These are phyloP conservation scores for Laupala kohalensis DNA, from an alignment of 1,140 invertebrate species.

Conservation along the genomic window DNA sequence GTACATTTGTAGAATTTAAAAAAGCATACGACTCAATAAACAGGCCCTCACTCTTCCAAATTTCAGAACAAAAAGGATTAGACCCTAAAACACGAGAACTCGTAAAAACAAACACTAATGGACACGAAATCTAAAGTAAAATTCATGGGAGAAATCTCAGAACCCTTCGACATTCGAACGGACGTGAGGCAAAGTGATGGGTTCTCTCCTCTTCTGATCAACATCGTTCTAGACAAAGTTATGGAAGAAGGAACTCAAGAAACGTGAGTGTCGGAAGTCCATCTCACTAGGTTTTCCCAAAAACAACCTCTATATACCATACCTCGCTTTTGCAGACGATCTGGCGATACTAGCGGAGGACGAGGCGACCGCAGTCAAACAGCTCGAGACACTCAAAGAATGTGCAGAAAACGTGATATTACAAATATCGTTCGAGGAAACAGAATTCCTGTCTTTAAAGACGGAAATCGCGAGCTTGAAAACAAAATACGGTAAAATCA, in stretches of 20 bases:
- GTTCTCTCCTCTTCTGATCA: background rate
- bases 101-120: constrained; percentile 1
- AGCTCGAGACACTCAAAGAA: constrained; percentile 10
- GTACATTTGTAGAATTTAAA: constrained; percentile 3
- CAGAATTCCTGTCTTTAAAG: constrained; percentile 7
- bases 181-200: background rate
- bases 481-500: constrained; percentile 10
- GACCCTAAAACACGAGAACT: constrained; percentile 1
- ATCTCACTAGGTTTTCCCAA: constrained; percentile 1
- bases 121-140: constrained; percentile 1
- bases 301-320: constrained; percentile 1
- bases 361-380: constrained; percentile 6
- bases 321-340: constrained; percentile 1
- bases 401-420: constrained; percentile 2
- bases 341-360: constrained; percentile 3
- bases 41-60: constrained; percentile 1
- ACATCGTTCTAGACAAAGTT: background rate
- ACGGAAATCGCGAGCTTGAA: constrained; percentile 2
- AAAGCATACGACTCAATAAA: constrained; percentile 2
- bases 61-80: constrained; percentile 1
- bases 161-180: constrained; percentile 1
- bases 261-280: background rate
- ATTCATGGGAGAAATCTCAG: background rate
- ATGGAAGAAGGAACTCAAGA: constrained; percentile 3
- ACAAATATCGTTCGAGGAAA: constrained; percentile 11